Conservation (phyloP, 2,888 invertebrate genomes). For the Microctonus hyperodae region DNA sequence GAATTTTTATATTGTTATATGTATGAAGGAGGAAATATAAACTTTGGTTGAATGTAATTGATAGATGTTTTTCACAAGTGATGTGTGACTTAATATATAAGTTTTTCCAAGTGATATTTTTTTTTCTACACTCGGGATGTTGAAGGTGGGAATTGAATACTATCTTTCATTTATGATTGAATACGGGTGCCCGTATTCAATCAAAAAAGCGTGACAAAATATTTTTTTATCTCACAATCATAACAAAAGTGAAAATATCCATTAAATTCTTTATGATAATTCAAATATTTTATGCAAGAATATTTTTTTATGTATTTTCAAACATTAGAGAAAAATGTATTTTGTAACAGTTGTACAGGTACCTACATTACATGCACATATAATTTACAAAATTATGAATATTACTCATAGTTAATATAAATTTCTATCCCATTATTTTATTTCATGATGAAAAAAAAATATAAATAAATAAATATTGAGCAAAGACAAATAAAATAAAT, state of each 20-base stretch:
- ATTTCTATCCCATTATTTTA: background rate
- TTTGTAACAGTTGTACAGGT: background rate
- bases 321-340: background rate
- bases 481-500: no score
- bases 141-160: slow-evolving; percentile 1
- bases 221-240: background rate
- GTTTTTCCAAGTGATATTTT: slow-evolving; percentile 13
- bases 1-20: no score
- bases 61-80: background rate
- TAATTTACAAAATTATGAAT: background rate
- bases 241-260: slow-evolving; percentile 2
- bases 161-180: slow-evolving; percentile 16
- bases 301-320: background rate
- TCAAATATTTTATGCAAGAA: slow-evolving; percentile 10
- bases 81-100: slow-evolving; percentile 21
- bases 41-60: background rate
- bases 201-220: slow-evolving; percentile 3
- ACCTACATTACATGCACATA: background rate
- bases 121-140: background rate
- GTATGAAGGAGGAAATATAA: background rate
- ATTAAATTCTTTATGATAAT: background rate
- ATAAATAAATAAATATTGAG: background rate
- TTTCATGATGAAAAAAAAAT: slow-evolving; percentile 2
- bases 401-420: background rate
- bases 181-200: slow-evolving; percentile 30